Evolutionary conservation across 2,888 invertebrate species (phyloP).

Genomic region (Tetranychus piercei): DNA sequence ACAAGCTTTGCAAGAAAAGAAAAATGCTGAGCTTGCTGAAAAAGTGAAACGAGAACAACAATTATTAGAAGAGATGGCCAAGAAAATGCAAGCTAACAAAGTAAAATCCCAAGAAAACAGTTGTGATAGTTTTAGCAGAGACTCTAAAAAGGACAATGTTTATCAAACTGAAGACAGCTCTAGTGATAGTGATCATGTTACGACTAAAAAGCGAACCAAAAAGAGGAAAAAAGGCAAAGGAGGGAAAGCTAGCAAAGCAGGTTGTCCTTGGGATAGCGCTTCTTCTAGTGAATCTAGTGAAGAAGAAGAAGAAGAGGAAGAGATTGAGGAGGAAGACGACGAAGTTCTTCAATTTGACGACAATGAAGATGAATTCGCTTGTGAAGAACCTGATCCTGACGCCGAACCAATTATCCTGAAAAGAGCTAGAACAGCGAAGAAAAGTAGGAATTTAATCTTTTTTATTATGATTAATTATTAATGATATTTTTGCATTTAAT

Average conservation of each 20-base stretch:
- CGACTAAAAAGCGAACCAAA: constrained; percentile 16
- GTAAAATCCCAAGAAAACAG: constrained; percentile 25
- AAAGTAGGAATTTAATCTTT: constrained; percentile 38
- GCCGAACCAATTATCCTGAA: constrained; percentile 46
- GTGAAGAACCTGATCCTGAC: constrained; percentile 49
- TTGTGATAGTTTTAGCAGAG: constrained; percentile 6
- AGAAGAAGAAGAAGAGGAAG: constrained; percentile 25
- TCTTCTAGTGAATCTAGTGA: constrained; percentile 24
- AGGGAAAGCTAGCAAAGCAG: constrained; percentile 3
- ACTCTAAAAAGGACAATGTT: neutral
- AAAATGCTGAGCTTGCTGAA: constrained; percentile 24
- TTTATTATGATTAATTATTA: neutral
- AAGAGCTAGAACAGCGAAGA: constrained; percentile 63
- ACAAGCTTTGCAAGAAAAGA: constrained; percentile 33
- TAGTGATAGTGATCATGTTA: constrained; percentile 18
- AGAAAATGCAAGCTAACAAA: constrained; percentile 28
- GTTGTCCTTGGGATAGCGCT: constrained; percentile 21
- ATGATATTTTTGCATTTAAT: constrained; percentile 6
- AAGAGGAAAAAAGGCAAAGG: constrained; percentile 8
- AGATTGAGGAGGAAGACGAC: constrained; percentile 36
- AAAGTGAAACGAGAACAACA: constrained; percentile 25
- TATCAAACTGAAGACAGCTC: constrained; percentile 21
- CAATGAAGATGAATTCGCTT: constrained; percentile 71
- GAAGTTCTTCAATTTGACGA: constrained; percentile 38
- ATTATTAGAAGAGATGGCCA: constrained; percentile 28